phyloP scores from a whole-genome alignment of 2,888 invertebrate species.

The Sthenelais limicola region DNA sequence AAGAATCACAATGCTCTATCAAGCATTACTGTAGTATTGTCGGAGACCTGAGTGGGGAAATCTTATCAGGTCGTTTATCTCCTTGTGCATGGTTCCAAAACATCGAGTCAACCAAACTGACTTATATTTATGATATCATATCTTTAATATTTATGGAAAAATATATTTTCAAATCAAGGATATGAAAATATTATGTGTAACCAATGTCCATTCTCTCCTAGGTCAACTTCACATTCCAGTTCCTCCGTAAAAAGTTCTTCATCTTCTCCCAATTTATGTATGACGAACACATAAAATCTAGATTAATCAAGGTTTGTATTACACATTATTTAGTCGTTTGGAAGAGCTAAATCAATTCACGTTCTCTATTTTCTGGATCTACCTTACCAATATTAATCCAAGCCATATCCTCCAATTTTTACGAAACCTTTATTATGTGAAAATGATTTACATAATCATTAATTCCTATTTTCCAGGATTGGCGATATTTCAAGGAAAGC shows the following conservation, averaged over 20 bases:
- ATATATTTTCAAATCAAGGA: not conserved
- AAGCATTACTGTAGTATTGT: no score
- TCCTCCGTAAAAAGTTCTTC: conserved; percentile 91
- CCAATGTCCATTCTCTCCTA: conserved; percentile 51
- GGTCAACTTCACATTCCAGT: conserved; percentile 80
- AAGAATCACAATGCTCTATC: no score
- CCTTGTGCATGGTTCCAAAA: not conserved
- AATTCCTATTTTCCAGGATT: conserved; percentile 77
- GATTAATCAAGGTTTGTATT: conserved; percentile 80
- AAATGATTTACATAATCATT: no score
- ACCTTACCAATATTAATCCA: no score
- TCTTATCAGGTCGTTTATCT: not conserved
- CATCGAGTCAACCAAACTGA: not conserved
- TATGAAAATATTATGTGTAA: not conserved
- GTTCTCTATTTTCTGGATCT: no score
- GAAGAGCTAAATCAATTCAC: no score
- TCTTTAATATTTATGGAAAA: not conserved
- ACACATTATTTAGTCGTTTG: conserved; percentile 26
- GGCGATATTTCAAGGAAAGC: conserved; percentile 86
- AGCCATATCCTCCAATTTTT: no score
- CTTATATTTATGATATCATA: not conserved
- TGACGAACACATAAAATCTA: conserved; percentile 97
- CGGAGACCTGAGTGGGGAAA: no score
- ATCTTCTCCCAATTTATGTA: conserved; percentile 97
- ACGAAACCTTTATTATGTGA: no score